Base-by-base conservation (phyloP, 2,888 invertebrate species). In the Rhabditophanes sp. region DNA sequence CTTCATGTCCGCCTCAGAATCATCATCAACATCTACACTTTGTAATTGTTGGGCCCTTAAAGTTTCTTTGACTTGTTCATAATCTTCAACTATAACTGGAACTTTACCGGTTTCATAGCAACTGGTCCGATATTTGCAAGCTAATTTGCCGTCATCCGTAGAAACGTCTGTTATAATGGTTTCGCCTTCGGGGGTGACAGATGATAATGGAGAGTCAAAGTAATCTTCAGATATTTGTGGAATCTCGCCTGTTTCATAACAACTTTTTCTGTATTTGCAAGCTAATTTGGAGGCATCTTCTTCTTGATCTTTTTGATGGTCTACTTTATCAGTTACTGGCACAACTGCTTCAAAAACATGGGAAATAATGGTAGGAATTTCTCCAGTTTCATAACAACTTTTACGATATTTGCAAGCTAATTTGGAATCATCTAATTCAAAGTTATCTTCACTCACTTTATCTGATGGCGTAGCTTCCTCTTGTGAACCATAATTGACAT, bases 341-440 rank as follows among this genome's bases (percentile, higher is more conserved):
- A 9, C 9, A 9, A 6, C 4, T 35, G 11, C 9, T 12, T 15
- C 37, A 12, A 15, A 14, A 14, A 12, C 3, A 11, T 12, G 3
- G n/a, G 21, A 16, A 38, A 16, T 39, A 2, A 53, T 20, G 15
- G 49, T 45, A 1, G 57, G 56, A 17, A 52, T 27, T 15, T 48
- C 25, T 27, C 57, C 57, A 14, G 46, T 55, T 16, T 48, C 45
- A 34, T 58, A 58, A 35, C 58, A 58, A 4, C 44, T 44, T 33
- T 51, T 50, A 3, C 59, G 31, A 31, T 56, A 59, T 30, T 58
- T 53, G 46, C 59, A 59, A 20, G 37, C 26, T 25, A 50, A 42
- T 34, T 34, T 38, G 15, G 26, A 27, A n/a, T 37, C 35, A 4
- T 33, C 32, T 24, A 33, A 18, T 19, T 35, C 33, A 7, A 25